phyloP scores from a whole-genome alignment of 2,113 vertebrate genomes.

The Ciconia boyciana region DNA sequence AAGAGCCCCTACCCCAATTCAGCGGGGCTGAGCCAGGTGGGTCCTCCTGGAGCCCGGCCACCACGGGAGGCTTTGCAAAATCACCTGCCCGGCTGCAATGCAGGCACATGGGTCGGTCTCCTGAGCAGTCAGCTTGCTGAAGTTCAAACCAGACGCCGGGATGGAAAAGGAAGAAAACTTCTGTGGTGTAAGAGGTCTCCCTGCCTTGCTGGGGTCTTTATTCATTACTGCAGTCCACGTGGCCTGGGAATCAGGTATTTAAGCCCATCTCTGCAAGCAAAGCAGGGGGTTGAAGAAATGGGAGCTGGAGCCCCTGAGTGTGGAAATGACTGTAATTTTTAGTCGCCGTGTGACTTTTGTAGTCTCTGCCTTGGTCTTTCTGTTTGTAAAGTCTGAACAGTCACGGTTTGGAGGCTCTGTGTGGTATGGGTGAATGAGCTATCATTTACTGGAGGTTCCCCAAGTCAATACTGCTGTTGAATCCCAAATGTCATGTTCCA shows the following conservation, averaged over 20 bases:
- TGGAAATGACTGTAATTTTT: neutral
- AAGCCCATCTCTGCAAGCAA: neutral
- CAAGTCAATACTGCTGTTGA: neutral
- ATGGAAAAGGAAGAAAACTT: neutral
- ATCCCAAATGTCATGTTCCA: neutral
- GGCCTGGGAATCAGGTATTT: neutral
- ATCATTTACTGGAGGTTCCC: neutral
- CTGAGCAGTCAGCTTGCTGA: fast-evolving
- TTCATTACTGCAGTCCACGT: fast-evolving
- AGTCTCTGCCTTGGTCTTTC: neutral
- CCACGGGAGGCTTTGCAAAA: fast-evolving
- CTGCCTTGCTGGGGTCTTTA: neutral
- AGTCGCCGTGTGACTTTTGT: neutral
- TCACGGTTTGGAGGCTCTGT: neutral
- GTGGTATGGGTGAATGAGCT: neutral
- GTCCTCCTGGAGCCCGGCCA: fast-evolving
- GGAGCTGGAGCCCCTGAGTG: neutral
- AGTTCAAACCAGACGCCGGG: fast-evolving
- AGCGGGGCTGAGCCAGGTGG: neutral
- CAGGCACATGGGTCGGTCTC: fast-evolving
- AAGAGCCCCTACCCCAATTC: neutral
- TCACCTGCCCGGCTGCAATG: neutral
- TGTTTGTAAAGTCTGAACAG: neutral
- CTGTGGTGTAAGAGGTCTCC: neutral
- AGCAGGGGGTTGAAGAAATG: neutral